Evolutionary conservation across 2,888 invertebrate species (phyloP), one percentile per base, ranked within the genome.

Genomic region (Phengaris alcon): DNA sequence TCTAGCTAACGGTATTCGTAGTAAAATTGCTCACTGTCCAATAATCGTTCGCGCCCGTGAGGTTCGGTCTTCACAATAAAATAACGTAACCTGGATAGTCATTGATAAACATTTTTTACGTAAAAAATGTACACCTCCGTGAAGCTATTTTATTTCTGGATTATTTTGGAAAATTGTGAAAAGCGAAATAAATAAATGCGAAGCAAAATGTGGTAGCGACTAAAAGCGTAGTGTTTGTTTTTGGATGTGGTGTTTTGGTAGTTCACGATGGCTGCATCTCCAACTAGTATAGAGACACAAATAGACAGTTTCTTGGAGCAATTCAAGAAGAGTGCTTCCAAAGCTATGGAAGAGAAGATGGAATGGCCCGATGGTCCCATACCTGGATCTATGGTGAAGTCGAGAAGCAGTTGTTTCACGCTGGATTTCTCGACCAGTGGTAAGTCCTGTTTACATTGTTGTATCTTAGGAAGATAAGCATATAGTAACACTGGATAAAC

Each of bases 291-390:
- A 88, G 97, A 97, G 93, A 96, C 95, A 84, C 96, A 97, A 94
- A 97, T 97, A 93, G 97, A 97, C 95, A 96, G 95, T 93, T 97
- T 97, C 93, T 91, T 97, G 88, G 97, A 96, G 93, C 96, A 96
- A 87, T 96, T 97, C 87, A 96, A 96, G 87, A 95, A 95, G 80
- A 96, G 96, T 93, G 96, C 96, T 82, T 96, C 96, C 76, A 96
- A 95, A 85, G 96, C 96, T 77, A 96, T 96, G 95, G 96, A 96
- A 82, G 95, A 95, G 79, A 85, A 90, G 76, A 91, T 92, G 86
- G 94, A 94, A 80, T 94, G 94, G 94, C 89, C 92, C 76, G 92
- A 93, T 82, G 89, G 91, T 77, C 84, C 89, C n/a, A 89, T 90
- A 70, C 89, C 91, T 77, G 90, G 89, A 75, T 85, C 88, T 68